Percentiles rank a stretch among this genome's conserved stretches.
Conservation (phyloP, 2,797 vertebrate species). For the Rhinella marina region DNA sequence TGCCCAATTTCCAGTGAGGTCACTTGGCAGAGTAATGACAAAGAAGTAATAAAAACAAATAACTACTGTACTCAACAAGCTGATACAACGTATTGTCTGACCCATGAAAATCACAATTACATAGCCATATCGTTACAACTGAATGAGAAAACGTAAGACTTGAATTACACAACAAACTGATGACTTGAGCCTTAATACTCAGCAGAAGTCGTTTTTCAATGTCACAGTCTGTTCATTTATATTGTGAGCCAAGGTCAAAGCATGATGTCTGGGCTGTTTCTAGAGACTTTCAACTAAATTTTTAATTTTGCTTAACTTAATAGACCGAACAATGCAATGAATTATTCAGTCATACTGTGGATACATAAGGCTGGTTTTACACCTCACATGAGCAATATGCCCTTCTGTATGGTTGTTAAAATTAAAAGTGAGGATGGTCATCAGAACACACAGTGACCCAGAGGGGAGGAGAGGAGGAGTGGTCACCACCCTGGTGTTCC, state of each 20-base stretch:
- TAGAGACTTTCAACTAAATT: not conserved
- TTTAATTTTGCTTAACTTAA: too few species aligned
- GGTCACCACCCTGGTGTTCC: too few species aligned
- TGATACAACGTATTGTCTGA: not conserved
- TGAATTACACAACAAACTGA: not conserved
- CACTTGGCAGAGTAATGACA: constrained; percentile 10
- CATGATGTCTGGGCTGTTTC: not conserved
- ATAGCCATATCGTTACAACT: not conserved
- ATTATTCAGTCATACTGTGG: too few species aligned
- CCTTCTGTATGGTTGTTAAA: too few species aligned
- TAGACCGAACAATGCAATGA: too few species aligned
- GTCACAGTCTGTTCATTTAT: not conserved
- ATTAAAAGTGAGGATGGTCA: too few species aligned
- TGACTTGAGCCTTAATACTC: not conserved
- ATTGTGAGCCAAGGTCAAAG: not conserved
- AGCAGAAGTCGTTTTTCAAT: not conserved
- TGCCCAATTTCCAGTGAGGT: constrained; percentile 41
- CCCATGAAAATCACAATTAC: constrained; percentile 12
- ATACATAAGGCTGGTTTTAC: too few species aligned
- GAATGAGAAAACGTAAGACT: constrained; percentile 1
- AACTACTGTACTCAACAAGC: not conserved
- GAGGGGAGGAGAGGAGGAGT: too few species aligned
- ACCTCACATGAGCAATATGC: too few species aligned
- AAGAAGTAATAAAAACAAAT: constrained; percentile 33
- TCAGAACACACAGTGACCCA: too few species aligned